Base-by-base conservation (phyloP, 1,140 invertebrate species). In the Nasonia giraulti region DNA sequence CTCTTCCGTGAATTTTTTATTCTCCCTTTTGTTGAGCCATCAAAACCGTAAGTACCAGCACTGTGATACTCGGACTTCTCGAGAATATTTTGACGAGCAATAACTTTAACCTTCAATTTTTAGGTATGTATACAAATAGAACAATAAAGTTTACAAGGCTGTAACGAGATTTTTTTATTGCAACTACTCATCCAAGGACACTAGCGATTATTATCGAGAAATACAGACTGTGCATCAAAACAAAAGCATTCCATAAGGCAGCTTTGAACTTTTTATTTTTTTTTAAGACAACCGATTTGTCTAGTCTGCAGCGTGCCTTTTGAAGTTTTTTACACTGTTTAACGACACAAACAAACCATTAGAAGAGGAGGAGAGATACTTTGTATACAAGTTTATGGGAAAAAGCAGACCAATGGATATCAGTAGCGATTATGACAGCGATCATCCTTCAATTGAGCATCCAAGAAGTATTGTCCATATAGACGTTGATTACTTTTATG, bases 401-500 rank as follows among this genome's bases (percentile, higher is more conserved):
- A 78, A 83, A 86, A 55, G 73, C 78, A 74, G 76, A 83, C 85
- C 78, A 87, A 92, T 92, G 91, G 91, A 92, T 89, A 90, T 87
- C 86, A 89, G 86, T 81, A 89, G 89, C 20, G 90, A 89, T 83
- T 89, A 91, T 83, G 88, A 86, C 74, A 89, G 89, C 17, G 89
- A 89, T 82, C 88, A 91, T 80, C 47, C 76, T 23, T 86, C 87
- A 73, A 87, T 90, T 79, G 88, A 88, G 68, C 96, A 96, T 91
- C 90, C 93, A 14, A 94, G 94, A 90, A 94, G 94, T 85, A 96
- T 97, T 79, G 94, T 97, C 87, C 96, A 97, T 88, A 92, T 97
- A 88, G 95, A 97, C 90, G 93, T 97, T 88, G 96, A 97, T 88
- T 97, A 96, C 90, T 97, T 96, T 92, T 97, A 97, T 92, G 96